phyloP scores from a whole-genome alignment of 35 echinoderm and acorn worm genomes.

The Ptychodera flava region DNA sequence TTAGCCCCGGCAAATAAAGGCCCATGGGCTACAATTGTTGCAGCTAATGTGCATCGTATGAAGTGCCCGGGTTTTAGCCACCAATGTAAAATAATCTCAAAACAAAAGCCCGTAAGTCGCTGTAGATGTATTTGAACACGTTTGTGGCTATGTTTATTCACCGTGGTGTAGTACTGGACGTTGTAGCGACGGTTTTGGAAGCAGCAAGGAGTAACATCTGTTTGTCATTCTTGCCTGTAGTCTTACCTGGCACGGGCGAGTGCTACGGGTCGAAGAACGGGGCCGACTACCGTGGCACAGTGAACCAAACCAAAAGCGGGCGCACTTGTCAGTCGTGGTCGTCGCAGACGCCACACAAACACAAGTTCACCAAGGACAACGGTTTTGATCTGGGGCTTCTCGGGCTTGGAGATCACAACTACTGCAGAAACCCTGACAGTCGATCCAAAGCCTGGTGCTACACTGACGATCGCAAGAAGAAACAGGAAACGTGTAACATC shows the following conservation, averaged over 20 bases:
- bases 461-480: background rate
- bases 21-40: no score
- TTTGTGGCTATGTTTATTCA: no score
- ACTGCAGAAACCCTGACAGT: background rate
- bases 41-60: no score
- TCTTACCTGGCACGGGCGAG: background rate
- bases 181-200: no score
- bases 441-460: background rate
- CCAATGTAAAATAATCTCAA: no score
- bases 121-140: no score
- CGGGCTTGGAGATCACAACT: slow-evolving; percentile 42
- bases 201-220: no score
- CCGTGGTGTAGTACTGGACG: no score
- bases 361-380: slow-evolving; percentile 7
- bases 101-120: no score
- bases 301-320: slow-evolving; percentile 3
- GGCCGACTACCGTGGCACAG: slow-evolving; percentile 18
- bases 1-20: no score
- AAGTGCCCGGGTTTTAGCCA: no score
- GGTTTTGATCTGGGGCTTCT: background rate
- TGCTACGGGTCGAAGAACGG: slow-evolving; percentile 2
- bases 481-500: background rate
- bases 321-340: slow-evolving; percentile 35
- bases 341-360: slow-evolving; percentile 25
- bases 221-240: no score